Percentiles rank a stretch among this genome's conserved stretches.
Conservation (phyloP, 2,113 vertebrate species). For the Garra rufa region DNA sequence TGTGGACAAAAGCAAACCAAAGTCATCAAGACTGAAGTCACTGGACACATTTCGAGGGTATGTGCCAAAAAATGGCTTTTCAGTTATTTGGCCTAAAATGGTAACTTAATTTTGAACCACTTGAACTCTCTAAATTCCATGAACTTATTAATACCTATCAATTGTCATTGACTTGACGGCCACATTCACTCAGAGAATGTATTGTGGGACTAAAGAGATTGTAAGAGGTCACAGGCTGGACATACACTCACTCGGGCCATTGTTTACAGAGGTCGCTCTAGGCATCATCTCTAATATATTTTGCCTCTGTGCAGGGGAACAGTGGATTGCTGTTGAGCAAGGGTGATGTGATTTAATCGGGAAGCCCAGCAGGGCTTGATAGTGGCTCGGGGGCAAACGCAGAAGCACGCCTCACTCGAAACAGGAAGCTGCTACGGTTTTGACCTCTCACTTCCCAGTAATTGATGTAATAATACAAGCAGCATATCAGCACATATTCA, state of each 20-base stretch:
- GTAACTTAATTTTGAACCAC: background rate
- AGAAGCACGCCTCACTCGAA: constrained; percentile 76
- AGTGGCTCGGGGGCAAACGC: constrained; percentile 81
- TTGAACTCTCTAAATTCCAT: constrained; percentile 55
- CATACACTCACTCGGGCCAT: constrained; percentile 71
- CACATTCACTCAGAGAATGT: constrained; percentile 60
- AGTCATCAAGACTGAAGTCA: constrained; percentile 68
- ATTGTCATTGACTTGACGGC: constrained; percentile 63
- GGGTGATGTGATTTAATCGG: constrained; percentile 83
- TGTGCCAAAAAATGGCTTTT: constrained; percentile 55
- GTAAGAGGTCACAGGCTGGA: constrained; percentile 77
- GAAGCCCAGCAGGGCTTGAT: constrained; percentile 81
- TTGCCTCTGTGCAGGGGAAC: constrained; percentile 66
- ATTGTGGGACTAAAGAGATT: constrained; percentile 69
- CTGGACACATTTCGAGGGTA: constrained; percentile 76
- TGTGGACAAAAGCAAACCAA: constrained; percentile 48
- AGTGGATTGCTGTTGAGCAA: constrained; percentile 80
- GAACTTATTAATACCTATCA: constrained; percentile 61
- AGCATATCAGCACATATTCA: constrained; percentile 81
- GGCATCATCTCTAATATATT: constrained; percentile 74
- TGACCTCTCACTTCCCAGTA: constrained; percentile 77
- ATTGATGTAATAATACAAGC: constrained; percentile 79
- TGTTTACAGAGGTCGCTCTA: constrained; percentile 70
- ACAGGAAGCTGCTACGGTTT: constrained; percentile 80
- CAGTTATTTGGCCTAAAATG: constrained; percentile 16